Percentiles rank a stretch among this genome's conserved stretches.
Evolutionary conservation across 2,797 vertebrate genomes (phyloP).

Genomic region (Megaceryle alcyon): DNA sequence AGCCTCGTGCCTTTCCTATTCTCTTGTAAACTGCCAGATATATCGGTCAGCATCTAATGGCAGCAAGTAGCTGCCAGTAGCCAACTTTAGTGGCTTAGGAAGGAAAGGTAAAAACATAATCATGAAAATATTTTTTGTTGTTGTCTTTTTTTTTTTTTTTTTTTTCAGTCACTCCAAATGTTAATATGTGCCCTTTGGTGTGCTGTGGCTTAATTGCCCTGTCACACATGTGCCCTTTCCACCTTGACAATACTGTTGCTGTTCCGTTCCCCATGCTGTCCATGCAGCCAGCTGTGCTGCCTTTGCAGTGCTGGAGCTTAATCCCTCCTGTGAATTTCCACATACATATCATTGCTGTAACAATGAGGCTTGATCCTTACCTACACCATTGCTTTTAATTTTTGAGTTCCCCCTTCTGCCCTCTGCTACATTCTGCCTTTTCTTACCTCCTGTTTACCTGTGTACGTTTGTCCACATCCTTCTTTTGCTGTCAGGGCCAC

Average conservation of each 20-base stretch:
- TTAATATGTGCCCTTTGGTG: not conserved
- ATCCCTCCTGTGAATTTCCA: not conserved
- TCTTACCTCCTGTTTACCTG: not conserved
- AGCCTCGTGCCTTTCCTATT: not conserved
- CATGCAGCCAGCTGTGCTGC: not conserved
- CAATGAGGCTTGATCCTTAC: not conserved
- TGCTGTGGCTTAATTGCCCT: not conserved
- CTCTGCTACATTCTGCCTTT: not conserved
- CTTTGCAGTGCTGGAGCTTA: not conserved
- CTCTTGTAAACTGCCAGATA: not conserved
- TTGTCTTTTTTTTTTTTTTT: not conserved
- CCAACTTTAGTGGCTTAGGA: not conserved
- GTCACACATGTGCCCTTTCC: rapidly evolving
- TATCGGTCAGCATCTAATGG: not conserved
- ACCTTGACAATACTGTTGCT: not conserved
- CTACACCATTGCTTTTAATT: not conserved
- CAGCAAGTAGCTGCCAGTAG: not conserved
- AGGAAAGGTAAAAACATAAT: not conserved
- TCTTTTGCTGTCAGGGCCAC: not conserved
- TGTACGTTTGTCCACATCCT: not conserved
- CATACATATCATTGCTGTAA: rapidly evolving
- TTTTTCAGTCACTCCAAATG: not conserved
- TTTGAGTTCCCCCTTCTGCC: not conserved
- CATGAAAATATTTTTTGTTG: too few relatives aligned
- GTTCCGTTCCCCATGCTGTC: not conserved